These are phyloP conservation scores for Antheraea assamensis DNA, from an alignment of 2,888 invertebrate genomes.

Conservation along the genomic window DNA sequence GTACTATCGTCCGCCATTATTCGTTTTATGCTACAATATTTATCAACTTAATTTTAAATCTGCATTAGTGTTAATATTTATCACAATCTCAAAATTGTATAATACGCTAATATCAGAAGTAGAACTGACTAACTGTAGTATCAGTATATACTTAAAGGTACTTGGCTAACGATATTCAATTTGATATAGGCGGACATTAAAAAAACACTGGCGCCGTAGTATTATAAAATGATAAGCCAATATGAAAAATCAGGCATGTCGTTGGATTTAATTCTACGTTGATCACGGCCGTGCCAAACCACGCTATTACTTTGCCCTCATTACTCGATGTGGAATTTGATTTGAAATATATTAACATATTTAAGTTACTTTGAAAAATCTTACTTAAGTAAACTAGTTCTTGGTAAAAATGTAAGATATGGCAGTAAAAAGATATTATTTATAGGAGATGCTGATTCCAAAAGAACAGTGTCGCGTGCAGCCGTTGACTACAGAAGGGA, in stretches of 20 bases:
- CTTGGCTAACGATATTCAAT: background rate
- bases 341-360: background rate
- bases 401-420: background rate
- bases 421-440: constrained; percentile 16
- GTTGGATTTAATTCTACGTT: background rate
- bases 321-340: background rate
- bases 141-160: background rate
- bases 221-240: background rate
- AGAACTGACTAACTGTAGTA: background rate
- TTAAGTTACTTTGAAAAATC: background rate
- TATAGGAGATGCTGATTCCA: constrained; percentile 76
- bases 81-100: background rate
- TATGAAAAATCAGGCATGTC: background rate
- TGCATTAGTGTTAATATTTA: background rate
- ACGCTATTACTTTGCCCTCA: background rate
- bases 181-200: background rate
- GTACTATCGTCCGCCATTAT: background rate
- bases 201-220: background rate
- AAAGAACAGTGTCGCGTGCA: constrained; percentile 76
- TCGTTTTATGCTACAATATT: background rate
- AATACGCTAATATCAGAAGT: no score
- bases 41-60: background rate
- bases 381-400: background rate
- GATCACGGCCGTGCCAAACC: background rate
- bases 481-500: constrained; percentile 80